Evolutionary conservation across 1,140 invertebrate genomes (phyloP).

Genomic region (Lepidurus arcticus): DNA sequence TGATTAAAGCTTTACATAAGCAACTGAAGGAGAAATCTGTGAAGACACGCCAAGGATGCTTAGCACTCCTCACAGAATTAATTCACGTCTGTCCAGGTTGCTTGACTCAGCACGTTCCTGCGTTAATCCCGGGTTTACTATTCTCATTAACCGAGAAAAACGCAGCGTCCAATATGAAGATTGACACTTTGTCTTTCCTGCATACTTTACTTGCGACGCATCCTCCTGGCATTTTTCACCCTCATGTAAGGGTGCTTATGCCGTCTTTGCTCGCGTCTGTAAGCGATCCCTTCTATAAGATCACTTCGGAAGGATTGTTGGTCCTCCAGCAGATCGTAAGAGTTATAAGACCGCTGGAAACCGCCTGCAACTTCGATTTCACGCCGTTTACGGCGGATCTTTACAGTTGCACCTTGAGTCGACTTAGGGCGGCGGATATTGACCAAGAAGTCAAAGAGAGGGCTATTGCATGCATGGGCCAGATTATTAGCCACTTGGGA

Average conservation of each 20-base stretch:
- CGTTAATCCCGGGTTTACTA: slow-evolving; percentile 81
- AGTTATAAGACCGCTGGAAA: slow-evolving; percentile 40
- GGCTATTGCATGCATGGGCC: slow-evolving; percentile 94
- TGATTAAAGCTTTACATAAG: slow-evolving; percentile 81
- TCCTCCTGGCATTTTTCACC: slow-evolving; percentile 67
- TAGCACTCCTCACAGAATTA: slow-evolving; percentile 82
- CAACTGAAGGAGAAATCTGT: slow-evolving; percentile 89
- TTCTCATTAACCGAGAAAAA: slow-evolving; percentile 85
- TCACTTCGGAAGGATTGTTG: slow-evolving; percentile 87
- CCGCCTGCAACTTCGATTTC: slow-evolving; percentile 64
- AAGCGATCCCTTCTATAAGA: slow-evolving; percentile 95
- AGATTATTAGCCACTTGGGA: slow-evolving; percentile 86
- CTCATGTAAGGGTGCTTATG: slow-evolving; percentile 74
- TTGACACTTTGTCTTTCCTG: slow-evolving; percentile 90
- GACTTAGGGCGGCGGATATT: slow-evolving; percentile 89
- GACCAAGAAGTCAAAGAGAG: slow-evolving; percentile 98
- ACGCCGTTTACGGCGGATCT: slow-evolving; percentile 69
- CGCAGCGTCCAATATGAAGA: slow-evolving; percentile 96
- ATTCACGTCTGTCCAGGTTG: slow-evolving; percentile 83
- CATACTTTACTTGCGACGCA: slow-evolving; percentile 81
- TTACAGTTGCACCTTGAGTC: slow-evolving; percentile 75
- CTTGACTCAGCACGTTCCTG: slow-evolving; percentile 73
- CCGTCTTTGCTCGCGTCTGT: slow-evolving; percentile 83
- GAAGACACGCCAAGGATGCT: slow-evolving; percentile 87
- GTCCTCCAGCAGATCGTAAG: slow-evolving; percentile 91